Evolutionary conservation across 64 coral and sea anemone species (phyloP).

Genomic region (Orbicella faveolata): DNA sequence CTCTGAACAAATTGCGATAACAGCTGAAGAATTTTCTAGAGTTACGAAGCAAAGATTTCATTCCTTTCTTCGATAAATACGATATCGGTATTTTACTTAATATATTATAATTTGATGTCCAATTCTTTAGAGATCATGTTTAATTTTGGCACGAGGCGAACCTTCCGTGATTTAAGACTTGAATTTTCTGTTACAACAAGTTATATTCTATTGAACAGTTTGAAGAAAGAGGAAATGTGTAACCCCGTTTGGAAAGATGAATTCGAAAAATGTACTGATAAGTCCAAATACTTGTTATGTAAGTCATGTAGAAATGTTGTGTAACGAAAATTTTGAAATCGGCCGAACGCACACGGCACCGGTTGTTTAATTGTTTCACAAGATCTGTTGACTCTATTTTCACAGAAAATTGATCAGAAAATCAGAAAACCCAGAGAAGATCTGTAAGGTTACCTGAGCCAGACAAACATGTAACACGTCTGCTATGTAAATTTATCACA

Average conservation of each 20-base stretch:
- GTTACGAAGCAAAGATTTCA: no score
- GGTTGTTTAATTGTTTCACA: not conserved
- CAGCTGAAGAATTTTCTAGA: no score
- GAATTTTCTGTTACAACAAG: not conserved
- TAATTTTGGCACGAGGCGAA: not conserved
- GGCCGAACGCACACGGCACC: not conserved
- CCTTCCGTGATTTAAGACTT: not conserved
- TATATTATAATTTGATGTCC: no score
- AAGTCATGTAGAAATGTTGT: not conserved
- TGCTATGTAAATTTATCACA: constrained; percentile 38
- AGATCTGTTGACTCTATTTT: not conserved
- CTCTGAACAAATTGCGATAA: no score
- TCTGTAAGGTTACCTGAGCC: not conserved
- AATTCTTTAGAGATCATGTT: no score
- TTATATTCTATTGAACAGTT: no score
- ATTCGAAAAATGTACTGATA: not conserved
- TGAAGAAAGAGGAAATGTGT: not conserved
- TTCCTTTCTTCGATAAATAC: no score
- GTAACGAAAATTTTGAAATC: constrained; percentile 32
- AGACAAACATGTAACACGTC: not conserved
- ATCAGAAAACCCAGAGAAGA: not conserved
- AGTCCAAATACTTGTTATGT: not conserved
- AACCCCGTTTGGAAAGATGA: not conserved
- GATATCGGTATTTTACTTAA: no score
- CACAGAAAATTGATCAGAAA: not conserved